phyloP scores from a whole-genome alignment of 2,113 vertebrate species.

The Seriola rivoliana region DNA sequence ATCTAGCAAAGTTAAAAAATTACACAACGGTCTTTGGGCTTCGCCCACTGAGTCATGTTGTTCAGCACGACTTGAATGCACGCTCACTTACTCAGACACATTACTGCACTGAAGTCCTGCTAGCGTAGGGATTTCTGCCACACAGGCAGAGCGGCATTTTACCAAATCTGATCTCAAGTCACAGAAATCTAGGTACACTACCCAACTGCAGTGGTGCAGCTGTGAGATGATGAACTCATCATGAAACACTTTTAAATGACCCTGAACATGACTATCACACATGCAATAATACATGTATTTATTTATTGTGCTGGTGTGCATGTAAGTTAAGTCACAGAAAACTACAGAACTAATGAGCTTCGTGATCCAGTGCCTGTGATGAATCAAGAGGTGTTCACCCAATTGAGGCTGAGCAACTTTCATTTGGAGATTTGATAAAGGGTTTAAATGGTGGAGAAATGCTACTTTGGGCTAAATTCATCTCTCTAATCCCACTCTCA shows the following conservation, averaged over 20 bases:
- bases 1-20: constrained; percentile 57
- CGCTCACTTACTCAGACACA: constrained; percentile 49
- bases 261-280: background rate
- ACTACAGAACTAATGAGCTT: background rate
- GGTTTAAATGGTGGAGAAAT: constrained; percentile 24
- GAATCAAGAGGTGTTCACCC: background rate
- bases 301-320: background rate
- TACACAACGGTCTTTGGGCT: constrained; percentile 59
- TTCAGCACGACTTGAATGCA: constrained; percentile 60
- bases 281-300: background rate
- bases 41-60: constrained; percentile 68
- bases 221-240: background rate
- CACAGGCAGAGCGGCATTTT: constrained; percentile 41
- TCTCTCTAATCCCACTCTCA: constrained; percentile 44
- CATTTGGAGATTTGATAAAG: constrained; percentile 10
- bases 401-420: constrained; percentile 7
- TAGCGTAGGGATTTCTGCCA: constrained; percentile 50
- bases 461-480: constrained; percentile 30
- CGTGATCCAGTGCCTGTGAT: background rate
- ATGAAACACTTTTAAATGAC: too few species aligned
- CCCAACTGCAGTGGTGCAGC: constrained; percentile 23
- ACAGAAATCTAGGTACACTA: constrained; percentile 25
- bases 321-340: background rate
- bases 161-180: constrained; percentile 35
- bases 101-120: constrained; percentile 46